Base-by-base conservation (phyloP, 1,140 invertebrate genomes). In the Dendrolimus kikuchii region DNA sequence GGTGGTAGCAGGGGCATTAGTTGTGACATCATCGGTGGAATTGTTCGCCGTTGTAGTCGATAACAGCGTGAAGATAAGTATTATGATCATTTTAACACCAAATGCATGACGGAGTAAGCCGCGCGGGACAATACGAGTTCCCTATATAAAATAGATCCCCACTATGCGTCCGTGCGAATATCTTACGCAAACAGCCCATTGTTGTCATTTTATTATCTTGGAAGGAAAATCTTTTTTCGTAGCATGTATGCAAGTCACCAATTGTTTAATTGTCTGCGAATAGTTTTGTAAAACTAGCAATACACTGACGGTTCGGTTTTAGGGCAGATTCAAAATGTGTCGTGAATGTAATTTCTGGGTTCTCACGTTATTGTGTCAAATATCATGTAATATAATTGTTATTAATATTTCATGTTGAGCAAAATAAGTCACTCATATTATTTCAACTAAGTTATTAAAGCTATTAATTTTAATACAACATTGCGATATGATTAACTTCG, bases 181-280 rank as follows among this genome's bases (percentile, higher is more conserved):
- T 51, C 74, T 86, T 86, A 73, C 81, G 82, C 77, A 84, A 86
- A 70, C 70, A 53, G 36, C 77, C 81, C 55, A 86, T 86, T 86
- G 82, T 86, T 84, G 82, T 82, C 82, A 86, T 78, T 80, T 76
- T 64, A 86, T 82, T 86, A 86, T 86, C 82, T 86, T 70, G 80
- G 77, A 84, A 77, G 82, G 82, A 84, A 86, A 86, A 86, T 86
- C 82, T 86, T 82, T 84, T 62, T 86, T 82, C 80, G 73, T 70
- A 57, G 60, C 58, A 65, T 62, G 70, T 59, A 62, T 75, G 72
- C 74, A 74, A 74, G 69, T 71, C 71, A 69, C 60, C 77, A 74
- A 86, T 83, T 85, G 81, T 83, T 75, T 81, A 81, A 81, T 82
- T 78, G 71, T 77, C 71, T 71, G 23, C 23, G 49, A 57, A 62